Evolutionary conservation across 2,888 invertebrate genomes (phyloP).

Genomic region (Monopis laevigella): DNA sequence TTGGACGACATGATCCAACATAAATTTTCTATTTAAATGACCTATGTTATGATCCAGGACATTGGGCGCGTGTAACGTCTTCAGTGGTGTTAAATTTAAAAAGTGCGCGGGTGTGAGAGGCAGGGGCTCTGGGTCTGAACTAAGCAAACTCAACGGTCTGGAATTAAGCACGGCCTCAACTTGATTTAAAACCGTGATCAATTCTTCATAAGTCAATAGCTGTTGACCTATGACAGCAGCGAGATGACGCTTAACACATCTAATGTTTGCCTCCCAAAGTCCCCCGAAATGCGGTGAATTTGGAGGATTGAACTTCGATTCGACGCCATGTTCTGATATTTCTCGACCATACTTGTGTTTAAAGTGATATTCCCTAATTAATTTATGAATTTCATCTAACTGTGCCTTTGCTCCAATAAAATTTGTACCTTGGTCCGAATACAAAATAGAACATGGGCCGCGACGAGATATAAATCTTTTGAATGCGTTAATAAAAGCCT

Average conservation of each 20-base stretch:
- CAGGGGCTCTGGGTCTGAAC: neutral
- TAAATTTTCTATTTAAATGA: neutral
- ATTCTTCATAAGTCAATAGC: neutral
- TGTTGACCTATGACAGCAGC: neutral
- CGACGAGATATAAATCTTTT: neutral
- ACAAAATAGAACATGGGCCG: neutral
- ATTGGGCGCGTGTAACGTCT: neutral
- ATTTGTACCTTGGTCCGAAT: neutral
- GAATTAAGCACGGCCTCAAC: neutral
- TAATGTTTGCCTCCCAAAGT: neutral
- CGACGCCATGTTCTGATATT: neutral
- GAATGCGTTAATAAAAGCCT: neutral
- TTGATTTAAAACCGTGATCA: neutral
- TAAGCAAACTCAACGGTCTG: neutral
- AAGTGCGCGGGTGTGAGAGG: neutral
- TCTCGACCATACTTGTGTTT: neutral
- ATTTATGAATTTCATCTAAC: neutral
- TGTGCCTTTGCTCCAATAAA: neutral
- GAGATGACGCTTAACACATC: neutral
- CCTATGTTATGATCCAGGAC: neutral
- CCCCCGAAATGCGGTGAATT: neutral
- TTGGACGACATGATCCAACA: neutral
- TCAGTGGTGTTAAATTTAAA: neutral
- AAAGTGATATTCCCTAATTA: neutral
- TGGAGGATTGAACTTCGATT: neutral